Percentiles rank a stretch among this genome's conserved stretches.
Conservation (phyloP, 1,140 invertebrate species). For the Drosophila simulans region DNA sequence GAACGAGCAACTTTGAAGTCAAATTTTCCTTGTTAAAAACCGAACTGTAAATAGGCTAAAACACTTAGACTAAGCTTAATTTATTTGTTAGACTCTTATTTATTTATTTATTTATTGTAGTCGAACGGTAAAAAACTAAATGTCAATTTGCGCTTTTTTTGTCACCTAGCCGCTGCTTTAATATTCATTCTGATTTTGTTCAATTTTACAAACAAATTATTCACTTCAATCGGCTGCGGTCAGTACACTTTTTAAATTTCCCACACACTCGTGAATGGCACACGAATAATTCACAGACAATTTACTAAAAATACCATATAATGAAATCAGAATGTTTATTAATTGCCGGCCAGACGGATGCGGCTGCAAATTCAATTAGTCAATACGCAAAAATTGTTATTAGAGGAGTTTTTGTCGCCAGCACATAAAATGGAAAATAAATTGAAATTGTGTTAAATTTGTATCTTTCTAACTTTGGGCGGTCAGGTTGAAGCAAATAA, state of each 20-base stretch:
- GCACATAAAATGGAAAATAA: conserved; percentile 42
- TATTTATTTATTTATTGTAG: conserved; percentile 71
- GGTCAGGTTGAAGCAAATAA: not conserved
- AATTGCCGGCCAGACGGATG: conserved; percentile 34
- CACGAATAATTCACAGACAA: conserved; percentile 1
- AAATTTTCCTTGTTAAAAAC: conserved; percentile 70
- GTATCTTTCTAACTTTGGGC: not conserved
- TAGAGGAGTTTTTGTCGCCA: conserved; percentile 42
- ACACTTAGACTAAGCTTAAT: conserved; percentile 42
- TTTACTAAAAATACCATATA: conserved; percentile 17
- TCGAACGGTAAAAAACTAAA: conserved; percentile 20
- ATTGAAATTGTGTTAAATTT: conserved; percentile 51
- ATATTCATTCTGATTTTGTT: conserved; percentile 82
- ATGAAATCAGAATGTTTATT: conserved; percentile 81
- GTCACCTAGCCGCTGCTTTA: conserved; percentile 30
- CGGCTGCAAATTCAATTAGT: conserved; percentile 42
- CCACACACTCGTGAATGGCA: conserved; percentile 1
- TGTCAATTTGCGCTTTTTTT: conserved; percentile 18
- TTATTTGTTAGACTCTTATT: conserved; percentile 68
- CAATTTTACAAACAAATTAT: conserved; percentile 13
- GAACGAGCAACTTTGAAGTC: conserved; percentile 63
- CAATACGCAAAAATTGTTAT: conserved; percentile 64
- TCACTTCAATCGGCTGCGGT: conserved; percentile 28
- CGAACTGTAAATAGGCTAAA: conserved; percentile 72
- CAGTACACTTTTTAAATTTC: conserved; percentile 37